Conservation (phyloP, 2,888 invertebrate genomes). For the Elysia crispata region DNA sequence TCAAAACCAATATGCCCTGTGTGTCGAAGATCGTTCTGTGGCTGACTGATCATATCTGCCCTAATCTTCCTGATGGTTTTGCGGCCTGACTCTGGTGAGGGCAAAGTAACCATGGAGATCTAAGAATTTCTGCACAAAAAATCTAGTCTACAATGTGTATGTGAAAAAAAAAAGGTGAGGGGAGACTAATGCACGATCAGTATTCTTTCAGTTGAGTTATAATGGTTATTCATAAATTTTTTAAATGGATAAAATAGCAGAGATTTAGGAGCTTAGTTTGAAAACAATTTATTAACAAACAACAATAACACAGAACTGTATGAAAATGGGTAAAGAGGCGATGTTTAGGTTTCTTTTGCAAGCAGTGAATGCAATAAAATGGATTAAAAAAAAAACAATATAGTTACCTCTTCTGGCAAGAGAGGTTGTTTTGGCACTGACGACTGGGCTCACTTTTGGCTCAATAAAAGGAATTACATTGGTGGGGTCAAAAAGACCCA, state of each 20-base stretch:
- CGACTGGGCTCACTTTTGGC: slow-evolving; percentile 67
- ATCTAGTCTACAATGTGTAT: background rate
- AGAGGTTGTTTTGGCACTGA: slow-evolving; percentile 23
- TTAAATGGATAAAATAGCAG: too few relatives aligned
- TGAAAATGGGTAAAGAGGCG: too few relatives aligned
- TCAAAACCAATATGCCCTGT: slow-evolving; percentile 97
- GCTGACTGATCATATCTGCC: slow-evolving; percentile 94
- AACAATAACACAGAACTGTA: too few relatives aligned
- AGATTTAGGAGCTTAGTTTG: too few relatives aligned
- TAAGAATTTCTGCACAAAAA: background rate
- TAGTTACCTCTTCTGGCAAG: slow-evolving; percentile 40
- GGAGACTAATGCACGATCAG: too few relatives aligned
- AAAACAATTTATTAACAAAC: too few relatives aligned
- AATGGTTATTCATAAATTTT: too few relatives aligned
- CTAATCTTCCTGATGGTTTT: slow-evolving; percentile 83
- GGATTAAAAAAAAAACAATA: background rate
- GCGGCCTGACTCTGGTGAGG: slow-evolving; percentile 65
- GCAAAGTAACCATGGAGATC: background rate
- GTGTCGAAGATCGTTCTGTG: slow-evolving; percentile 97
- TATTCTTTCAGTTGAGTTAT: too few relatives aligned
- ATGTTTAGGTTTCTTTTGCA: too few relatives aligned
- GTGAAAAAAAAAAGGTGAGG: too few relatives aligned
- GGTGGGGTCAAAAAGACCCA: slow-evolving; percentile 94
- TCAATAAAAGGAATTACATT: slow-evolving; percentile 86
- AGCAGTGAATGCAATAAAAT: too few relatives aligned